Conservation (phyloP, 2,888 invertebrate species). For the Parochlus steinenii region DNA sequence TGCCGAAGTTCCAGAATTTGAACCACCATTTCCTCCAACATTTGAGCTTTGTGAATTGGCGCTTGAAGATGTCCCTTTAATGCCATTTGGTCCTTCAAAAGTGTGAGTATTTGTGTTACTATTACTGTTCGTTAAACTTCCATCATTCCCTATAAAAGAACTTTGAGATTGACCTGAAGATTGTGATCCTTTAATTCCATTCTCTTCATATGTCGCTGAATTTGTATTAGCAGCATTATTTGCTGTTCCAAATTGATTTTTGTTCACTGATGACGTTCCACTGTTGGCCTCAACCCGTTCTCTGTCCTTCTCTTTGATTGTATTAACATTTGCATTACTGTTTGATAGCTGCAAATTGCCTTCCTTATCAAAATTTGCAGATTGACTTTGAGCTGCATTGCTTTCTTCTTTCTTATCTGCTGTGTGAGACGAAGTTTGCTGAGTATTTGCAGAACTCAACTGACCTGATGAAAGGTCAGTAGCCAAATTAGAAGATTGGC, state of each 20-base stretch:
- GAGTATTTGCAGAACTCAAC: conserved; percentile 25
- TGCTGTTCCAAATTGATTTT: conserved; percentile 20
- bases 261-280: conserved; percentile 21
- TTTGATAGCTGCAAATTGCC: conserved; percentile 22
- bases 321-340: conserved; percentile 21
- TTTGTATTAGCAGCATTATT: conserved; percentile 25
- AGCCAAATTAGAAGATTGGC: conserved; percentile 25
- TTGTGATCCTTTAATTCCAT: conserved; percentile 18
- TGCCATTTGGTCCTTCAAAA: conserved; percentile 20
- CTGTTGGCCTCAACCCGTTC: conserved; percentile 20
- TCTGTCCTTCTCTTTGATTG: conserved; percentile 16
- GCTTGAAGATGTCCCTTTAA: conserved; percentile 21
- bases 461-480: conserved; percentile 24
- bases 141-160: conserved; percentile 21
- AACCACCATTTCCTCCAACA: conserved; percentile 13
- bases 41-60: conserved; percentile 4
- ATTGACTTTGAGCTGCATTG: conserved; percentile 25
- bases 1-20: neutral
- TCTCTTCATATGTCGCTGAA: conserved; percentile 18
- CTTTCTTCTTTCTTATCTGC: conserved; percentile 17
- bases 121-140: conserved; percentile 19
- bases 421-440: conserved; percentile 20
- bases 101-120: conserved; percentile 21
- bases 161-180: conserved; percentile 25
- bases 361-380: conserved; percentile 22